Evolutionary conservation across 2,797 vertebrate genomes (phyloP).

Genomic region (Peromyscus nudipes): DNA sequence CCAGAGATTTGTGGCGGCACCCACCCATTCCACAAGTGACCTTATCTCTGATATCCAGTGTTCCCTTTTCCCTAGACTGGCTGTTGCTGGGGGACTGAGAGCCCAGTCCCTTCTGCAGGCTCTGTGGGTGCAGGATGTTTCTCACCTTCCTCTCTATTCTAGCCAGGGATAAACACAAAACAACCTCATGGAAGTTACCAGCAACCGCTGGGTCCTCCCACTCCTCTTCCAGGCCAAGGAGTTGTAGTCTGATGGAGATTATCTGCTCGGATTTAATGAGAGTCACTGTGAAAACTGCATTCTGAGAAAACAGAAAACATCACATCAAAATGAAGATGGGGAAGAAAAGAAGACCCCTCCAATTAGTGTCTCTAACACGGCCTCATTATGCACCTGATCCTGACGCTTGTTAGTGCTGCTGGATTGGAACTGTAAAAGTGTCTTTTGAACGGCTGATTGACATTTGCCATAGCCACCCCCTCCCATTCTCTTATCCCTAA

Average conservation of each 20-base stretch:
- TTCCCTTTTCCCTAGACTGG: background rate
- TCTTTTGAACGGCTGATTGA: conserved; percentile 83
- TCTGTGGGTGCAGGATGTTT: background rate
- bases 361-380: conserved; percentile 85
- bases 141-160: conserved; percentile 27
- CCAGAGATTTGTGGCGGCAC: rapidly evolving
- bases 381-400: conserved; percentile 82
- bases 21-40: background rate
- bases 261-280: conserved; percentile 83
- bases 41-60: background rate
- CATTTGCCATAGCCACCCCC: conserved; percentile 72
- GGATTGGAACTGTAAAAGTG: conserved; percentile 77
- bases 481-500: background rate
- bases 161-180: conserved; percentile 27
- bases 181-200: background rate
- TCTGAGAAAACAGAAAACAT: conserved; percentile 70
- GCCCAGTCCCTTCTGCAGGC: background rate
- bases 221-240: conserved; percentile 23
- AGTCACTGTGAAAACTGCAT: conserved; percentile 78
- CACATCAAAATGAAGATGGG: background rate
- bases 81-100: background rate
- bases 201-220: background rate
- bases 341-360: conserved; percentile 80
- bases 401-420: conserved; percentile 82
- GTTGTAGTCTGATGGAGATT: conserved; percentile 77